Evolutionary conservation across 2,113 vertebrate species (phyloP).

Genomic region (Shinisaurus crocodilurus): DNA sequence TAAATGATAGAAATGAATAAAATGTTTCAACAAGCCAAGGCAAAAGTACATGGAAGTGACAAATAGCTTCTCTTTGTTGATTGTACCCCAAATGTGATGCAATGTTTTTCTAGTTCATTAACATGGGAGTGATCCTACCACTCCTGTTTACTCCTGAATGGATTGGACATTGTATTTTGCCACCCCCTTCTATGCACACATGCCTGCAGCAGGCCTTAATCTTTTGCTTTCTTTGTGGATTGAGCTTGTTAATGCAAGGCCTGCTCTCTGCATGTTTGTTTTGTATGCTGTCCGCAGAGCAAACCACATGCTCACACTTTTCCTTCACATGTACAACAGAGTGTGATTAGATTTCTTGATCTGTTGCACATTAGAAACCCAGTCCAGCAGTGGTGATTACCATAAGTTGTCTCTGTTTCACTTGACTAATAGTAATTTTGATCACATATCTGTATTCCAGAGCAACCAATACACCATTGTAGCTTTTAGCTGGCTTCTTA

Average conservation of each 20-base stretch:
- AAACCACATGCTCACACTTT: neutral
- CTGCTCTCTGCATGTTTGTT: neutral
- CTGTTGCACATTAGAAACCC: neutral
- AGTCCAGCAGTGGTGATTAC: neutral
- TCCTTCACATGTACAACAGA: neutral
- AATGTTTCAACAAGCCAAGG: too few species aligned
- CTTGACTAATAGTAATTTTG: conserved; percentile 13
- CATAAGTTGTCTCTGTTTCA: neutral
- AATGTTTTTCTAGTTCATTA: neutral
- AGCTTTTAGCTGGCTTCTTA: conserved; percentile 60
- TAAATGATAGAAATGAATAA: neutral
- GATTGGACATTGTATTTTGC: neutral
- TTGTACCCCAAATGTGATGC: neutral
- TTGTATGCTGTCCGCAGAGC: neutral
- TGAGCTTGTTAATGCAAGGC: neutral
- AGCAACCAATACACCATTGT: conserved; percentile 52
- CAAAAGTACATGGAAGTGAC: neutral
- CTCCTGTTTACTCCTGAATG: neutral
- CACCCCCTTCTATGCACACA: too few species aligned
- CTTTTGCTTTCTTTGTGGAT: neutral
- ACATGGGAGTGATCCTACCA: neutral
- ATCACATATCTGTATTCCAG: conserved; percentile 46
- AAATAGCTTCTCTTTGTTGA: neutral
- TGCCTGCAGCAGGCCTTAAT: neutral
- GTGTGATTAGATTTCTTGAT: neutral